Evolutionary conservation across 2,888 invertebrate species (phyloP), one percentile per base, ranked within the genome.

Genomic region (Tyria jacobaeae): DNA sequence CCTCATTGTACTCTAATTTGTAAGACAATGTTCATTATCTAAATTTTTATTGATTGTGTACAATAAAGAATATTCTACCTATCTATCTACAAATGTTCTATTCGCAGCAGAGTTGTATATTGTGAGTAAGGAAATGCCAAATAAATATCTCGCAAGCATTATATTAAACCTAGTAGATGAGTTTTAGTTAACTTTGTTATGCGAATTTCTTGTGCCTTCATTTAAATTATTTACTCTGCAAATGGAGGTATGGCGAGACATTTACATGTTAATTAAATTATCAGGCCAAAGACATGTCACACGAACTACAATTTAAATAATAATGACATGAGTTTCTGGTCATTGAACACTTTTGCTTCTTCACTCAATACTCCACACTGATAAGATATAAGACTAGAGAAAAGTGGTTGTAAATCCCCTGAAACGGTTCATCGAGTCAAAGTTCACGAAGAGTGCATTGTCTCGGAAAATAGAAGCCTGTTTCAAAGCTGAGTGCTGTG

Each of bases 201-300:
- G 50, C 52, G 66, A 74, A 77, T 60, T 54, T 47, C 59, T 61
- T 65, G 62, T 56, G 65, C 57, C 57, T 64, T 68, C 58, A 69
- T 78, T 78, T 65, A 62, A 75, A 63, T 78, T 68, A 71, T 77
- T 77, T 75, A 51, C 60, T 66, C 57, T 64, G 64, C 61, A 62
- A 58, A 67, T 62, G 61, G 44, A 50, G 49, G 44, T 35, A 41
- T 44, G 25, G 41, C 35, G n/a, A 25, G 21, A 35, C 31, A 57
- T 56, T 56, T 51, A 44, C 56, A 56, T 62, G 57, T 44, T 57
- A 62, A 62, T 57, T 52, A 47, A 37, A 56, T 44, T 27, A 27
- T 37, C 21, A 34, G 44, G 51, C 57, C 56, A 52, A 51, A 55
- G 55, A 60, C 60, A 60, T 44, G 60, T 60, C 24, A 52, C 39